These are phyloP conservation scores for Clavelina lepadiformis DNA, from an alignment of 23 tunicate genomes.

Conservation along the genomic window DNA sequence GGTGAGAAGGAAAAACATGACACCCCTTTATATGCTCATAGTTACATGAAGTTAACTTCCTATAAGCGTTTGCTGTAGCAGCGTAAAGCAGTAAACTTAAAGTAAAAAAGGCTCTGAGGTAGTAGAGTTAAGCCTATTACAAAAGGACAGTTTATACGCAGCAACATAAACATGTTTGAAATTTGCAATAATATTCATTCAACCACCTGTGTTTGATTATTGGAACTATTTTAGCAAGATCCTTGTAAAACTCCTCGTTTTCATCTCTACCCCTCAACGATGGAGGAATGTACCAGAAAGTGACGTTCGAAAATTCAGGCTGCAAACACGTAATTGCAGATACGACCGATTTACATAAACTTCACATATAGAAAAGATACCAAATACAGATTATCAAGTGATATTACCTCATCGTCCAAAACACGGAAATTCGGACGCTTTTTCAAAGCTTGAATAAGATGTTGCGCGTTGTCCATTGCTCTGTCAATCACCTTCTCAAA, in stretches of 20 bases:
- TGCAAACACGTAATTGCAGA: slow-evolving; percentile 1
- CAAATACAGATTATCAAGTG: neutral
- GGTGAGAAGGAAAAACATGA: too few relatives aligned
- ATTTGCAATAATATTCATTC: neutral
- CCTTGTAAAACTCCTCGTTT: slow-evolving; percentile 23
- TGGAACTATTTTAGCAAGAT: slow-evolving; percentile 42
- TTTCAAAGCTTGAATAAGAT: slow-evolving; percentile 27
- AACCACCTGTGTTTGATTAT: slow-evolving; percentile 39
- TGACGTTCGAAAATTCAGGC: slow-evolving; percentile 69
- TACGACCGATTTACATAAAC: neutral
- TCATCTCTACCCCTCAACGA: slow-evolving; percentile 34
- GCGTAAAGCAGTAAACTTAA: too few relatives aligned
- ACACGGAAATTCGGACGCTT: slow-evolving; percentile 52
- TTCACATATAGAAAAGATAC: neutral
- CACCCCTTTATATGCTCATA: too few relatives aligned
- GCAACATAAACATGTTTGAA: too few relatives aligned
- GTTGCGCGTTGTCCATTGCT: slow-evolving; percentile 64
- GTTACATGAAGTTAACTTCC: too few relatives aligned
- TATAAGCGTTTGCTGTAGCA: too few relatives aligned
- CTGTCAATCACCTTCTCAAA: slow-evolving; percentile 52
- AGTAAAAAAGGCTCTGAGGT: too few relatives aligned
- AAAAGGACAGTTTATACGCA: too few relatives aligned
- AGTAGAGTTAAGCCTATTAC: too few relatives aligned
- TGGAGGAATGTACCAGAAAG: slow-evolving; percentile 82
- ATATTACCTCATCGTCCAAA: slow-evolving; percentile 37